Evolutionary conservation across 2,888 invertebrate species (phyloP).

Genomic region (Nysson spinosus): DNA sequence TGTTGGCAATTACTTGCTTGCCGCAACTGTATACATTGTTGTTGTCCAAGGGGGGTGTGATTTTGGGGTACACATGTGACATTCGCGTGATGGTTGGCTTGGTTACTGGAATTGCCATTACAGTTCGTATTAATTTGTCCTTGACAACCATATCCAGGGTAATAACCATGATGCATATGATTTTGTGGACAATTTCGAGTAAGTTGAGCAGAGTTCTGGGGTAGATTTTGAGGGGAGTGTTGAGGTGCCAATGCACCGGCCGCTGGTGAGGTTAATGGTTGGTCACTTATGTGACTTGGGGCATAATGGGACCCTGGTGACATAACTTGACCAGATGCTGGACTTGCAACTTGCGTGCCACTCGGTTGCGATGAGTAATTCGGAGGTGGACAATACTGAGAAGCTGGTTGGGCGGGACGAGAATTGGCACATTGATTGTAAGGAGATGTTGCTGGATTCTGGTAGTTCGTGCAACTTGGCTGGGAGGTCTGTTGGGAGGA

Average conservation of each 20-base stretch:
- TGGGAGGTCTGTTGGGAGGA: conserved; percentile 57
- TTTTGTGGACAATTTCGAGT: conserved; percentile 70
- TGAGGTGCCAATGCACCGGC: conserved; percentile 73
- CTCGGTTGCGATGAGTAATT: conserved; percentile 64
- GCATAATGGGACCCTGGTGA: conserved; percentile 74
- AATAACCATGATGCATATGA: conserved; percentile 65
- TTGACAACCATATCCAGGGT: conserved; percentile 67
- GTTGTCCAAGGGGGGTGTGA: conserved; percentile 50
- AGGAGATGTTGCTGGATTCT: conserved; percentile 66
- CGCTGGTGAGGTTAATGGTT: conserved; percentile 73
- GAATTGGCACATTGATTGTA: conserved; percentile 72
- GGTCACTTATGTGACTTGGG: conserved; percentile 70
- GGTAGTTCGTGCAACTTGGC: conserved; percentile 56
- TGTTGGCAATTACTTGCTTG: conserved; percentile 65
- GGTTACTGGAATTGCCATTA: conserved; percentile 35
- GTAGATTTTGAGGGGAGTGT: conserved; percentile 68
- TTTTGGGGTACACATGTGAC: conserved; percentile 54
- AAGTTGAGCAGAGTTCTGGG: conserved; percentile 73
- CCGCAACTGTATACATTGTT: conserved; percentile 57
- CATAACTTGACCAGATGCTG: conserved; percentile 69
- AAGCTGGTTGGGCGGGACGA: conserved; percentile 63
- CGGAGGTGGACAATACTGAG: conserved; percentile 69
- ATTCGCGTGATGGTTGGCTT: conserved; percentile 56
- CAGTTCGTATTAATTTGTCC: conserved; percentile 56
- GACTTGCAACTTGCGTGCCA: conserved; percentile 58